phyloP scores from a whole-genome alignment of 2,797 vertebrate species.

The Notamacropus eugenii region DNA sequence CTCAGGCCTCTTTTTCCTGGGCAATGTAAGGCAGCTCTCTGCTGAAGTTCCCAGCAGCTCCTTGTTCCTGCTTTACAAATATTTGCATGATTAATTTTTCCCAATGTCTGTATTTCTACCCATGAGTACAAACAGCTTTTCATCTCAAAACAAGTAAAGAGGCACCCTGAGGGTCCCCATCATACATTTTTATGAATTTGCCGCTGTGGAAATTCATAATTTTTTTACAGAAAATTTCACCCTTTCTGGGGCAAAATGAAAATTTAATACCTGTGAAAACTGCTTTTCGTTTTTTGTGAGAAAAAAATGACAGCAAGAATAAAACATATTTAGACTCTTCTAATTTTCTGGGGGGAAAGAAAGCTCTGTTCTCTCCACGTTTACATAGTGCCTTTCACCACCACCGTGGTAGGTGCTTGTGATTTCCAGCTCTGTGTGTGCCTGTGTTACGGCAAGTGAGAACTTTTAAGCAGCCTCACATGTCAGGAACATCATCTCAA shows the following conservation, averaged over 20 bases:
- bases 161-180: constrained; percentile 72
- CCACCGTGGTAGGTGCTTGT: constrained; percentile 37
- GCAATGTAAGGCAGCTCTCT: neutral
- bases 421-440: constrained; percentile 40
- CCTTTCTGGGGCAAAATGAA: constrained; percentile 66
- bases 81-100: constrained; percentile 80
- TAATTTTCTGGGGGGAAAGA: constrained; percentile 29
- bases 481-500: constrained; percentile 61
- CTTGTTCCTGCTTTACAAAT: constrained; percentile 69
- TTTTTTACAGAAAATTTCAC: constrained; percentile 69
- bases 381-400: constrained; percentile 40
- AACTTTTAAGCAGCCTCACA: constrained; percentile 28
- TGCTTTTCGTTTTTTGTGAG: constrained; percentile 70
- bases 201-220: constrained; percentile 71
- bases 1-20: neutral
- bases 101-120: constrained; percentile 72
- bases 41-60: constrained; percentile 48
- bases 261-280: constrained; percentile 74
- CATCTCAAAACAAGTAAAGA: constrained; percentile 68
- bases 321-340: constrained; percentile 66
- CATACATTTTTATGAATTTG: constrained; percentile 79
- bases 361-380: constrained; percentile 33
- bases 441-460: constrained; percentile 29
- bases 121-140: constrained; percentile 76
- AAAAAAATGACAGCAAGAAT: constrained; percentile 69